Evolutionary conservation across 2,888 invertebrate genomes (phyloP).

Genomic region (Ariolimax columbianus): DNA sequence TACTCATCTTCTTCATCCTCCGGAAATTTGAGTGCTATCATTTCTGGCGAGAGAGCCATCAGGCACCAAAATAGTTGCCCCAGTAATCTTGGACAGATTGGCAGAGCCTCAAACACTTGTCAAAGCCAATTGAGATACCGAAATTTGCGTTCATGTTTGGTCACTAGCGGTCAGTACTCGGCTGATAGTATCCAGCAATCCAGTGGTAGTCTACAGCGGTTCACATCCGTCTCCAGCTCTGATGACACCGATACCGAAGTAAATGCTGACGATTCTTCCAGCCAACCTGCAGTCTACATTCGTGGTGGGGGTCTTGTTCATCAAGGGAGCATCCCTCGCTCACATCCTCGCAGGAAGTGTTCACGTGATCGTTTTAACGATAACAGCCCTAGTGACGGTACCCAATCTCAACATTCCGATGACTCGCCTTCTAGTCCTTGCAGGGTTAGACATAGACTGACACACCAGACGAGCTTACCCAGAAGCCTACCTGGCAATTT

Average conservation of each 20-base stretch:
- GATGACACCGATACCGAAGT: slow-evolving; percentile 45
- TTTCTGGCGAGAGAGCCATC: slow-evolving; percentile 3
- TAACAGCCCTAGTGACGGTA: not conserved
- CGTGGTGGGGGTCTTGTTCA: slow-evolving; percentile 38
- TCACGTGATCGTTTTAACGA: slow-evolving; percentile 5
- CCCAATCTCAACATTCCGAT: slow-evolving; percentile 24
- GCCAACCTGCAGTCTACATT: not conserved
- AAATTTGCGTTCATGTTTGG: not conserved
- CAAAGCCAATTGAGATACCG: not conserved
- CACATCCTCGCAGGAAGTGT: slow-evolving; percentile 17
- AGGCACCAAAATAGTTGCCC: slow-evolving; percentile 49
- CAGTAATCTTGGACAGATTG: slow-evolving; percentile 10
- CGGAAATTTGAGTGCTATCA: slow-evolving; percentile 27
- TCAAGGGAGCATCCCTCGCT: slow-evolving; percentile 47
- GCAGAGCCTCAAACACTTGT: not conserved
- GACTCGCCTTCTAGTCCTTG: slow-evolving; percentile 24
- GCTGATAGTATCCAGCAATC: slow-evolving; percentile 5
- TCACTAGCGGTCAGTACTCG: not conserved
- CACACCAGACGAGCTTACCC: slow-evolving; percentile 31
- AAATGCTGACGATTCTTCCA: not conserved
- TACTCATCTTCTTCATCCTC: slow-evolving; percentile 25
- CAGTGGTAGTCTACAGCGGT: slow-evolving; percentile 36
- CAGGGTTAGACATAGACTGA: not conserved
- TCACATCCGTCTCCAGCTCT: slow-evolving; percentile 20
- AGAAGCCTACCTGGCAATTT: not conserved